Evolutionary conservation across 2,797 vertebrate species (phyloP), one percentile per base, ranked within the genome.

Genomic region (Paguma larvata): DNA sequence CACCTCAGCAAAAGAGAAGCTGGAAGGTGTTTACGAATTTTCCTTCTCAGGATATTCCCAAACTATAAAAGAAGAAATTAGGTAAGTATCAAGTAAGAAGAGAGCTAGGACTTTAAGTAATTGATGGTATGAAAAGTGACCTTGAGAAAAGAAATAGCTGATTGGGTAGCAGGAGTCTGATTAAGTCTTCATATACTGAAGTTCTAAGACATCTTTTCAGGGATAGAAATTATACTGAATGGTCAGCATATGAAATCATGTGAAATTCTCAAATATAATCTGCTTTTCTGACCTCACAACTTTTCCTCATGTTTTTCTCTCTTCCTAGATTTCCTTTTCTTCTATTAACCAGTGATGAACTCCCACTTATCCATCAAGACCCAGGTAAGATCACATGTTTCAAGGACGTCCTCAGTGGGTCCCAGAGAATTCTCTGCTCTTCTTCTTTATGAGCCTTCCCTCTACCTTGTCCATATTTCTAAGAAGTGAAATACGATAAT

Each of bases 51-150:
- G 32, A 14, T 46, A 51, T 59, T 80, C 32, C 25, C 62, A 59
- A 68, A 44, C 7, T 82, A 48, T 23, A n/a, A 67, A 95, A 94
- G 51, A 87, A 88, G 44, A 91, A 88, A 84, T 65, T 30, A 70
- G 63, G 38, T 21, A 83, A 63, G 3, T 46, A 53, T 41, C 32
- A 63, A 88, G 13, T 70, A 10, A 73, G 68, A 96, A 91, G 72
- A 85, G 44, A 63, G 59, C n/a, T 12, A 59, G 78, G 59, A 89
- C 38, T 95, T 96, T n/a, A 85, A 91, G n/a, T 63, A 89, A 77
- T 30, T 44, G 14, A 48, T 48, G 19, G 5, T 23, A 5, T 41
- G 34, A 73, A 70, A 62, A 82, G 48, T 67, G n/a, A 68, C 38
- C 3, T 34, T 82, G 44, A 85, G 59, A 67, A 95, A 34, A 96